A percentile compares a stretch with the other conserved stretches of the same genome.
These are phyloP conservation scores for Amphimallon solstitiale DNA, from an alignment of 2,888 invertebrate species.

Conservation along the genomic window DNA sequence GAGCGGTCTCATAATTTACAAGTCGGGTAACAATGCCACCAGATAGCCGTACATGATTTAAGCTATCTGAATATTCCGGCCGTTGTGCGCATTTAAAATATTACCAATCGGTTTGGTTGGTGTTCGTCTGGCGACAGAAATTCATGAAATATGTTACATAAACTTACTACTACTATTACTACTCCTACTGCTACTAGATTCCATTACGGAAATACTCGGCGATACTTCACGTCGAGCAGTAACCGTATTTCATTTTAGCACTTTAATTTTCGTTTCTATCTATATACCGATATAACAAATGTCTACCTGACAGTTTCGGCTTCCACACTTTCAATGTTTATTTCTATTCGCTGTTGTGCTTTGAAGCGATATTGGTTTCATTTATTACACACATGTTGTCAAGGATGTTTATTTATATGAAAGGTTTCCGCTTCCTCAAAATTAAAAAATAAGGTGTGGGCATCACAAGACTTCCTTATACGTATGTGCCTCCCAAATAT, in stretches of 20 bases:
- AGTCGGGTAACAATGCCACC: slow-evolving; percentile 47
- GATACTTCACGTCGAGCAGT: slow-evolving; percentile 28
- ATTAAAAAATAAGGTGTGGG: too few species aligned
- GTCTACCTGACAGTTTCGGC: slow-evolving; percentile 30
- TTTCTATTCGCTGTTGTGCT: background rate
- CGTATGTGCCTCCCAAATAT: too few species aligned
- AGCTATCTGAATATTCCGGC: slow-evolving; percentile 47
- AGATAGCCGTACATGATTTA: slow-evolving; percentile 49
- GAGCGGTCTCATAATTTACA: slow-evolving; percentile 47
- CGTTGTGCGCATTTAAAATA: slow-evolving; percentile 46
- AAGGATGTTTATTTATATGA: too few species aligned
- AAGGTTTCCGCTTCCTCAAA: too few species aligned
- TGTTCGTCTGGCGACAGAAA: slow-evolving; percentile 39
- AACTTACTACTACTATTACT: too few species aligned
- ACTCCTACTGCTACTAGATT: too few species aligned
- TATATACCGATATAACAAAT: too few species aligned
- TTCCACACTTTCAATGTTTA: background rate
- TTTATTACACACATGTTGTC: too few species aligned
- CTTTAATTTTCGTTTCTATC: slow-evolving; percentile 36
- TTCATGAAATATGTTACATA: slow-evolving; percentile 41
- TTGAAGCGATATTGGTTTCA: background rate
- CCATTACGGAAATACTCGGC: slow-evolving; percentile 37
- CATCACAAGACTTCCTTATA: too few species aligned
- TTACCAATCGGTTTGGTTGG: slow-evolving; percentile 42
- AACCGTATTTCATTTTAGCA: slow-evolving; percentile 37